These are phyloP conservation scores for Gymnoscopelus microlampas DNA, from an alignment of 2,797 vertebrate genomes.

Conservation along the genomic window DNA sequence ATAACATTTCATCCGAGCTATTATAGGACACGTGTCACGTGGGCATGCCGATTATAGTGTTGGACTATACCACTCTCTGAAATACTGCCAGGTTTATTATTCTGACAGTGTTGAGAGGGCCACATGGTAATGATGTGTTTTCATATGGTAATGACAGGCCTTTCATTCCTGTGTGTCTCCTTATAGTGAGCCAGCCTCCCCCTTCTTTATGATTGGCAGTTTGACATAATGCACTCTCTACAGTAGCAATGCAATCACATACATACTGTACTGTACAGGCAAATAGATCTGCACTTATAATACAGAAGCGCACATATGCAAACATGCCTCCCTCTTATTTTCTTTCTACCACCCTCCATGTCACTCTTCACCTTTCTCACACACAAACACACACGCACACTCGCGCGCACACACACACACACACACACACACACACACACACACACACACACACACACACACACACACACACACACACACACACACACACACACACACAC, in stretches of 20 bases:
- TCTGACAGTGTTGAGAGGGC: constrained; percentile 23
- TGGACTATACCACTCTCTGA: background rate
- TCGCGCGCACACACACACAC: background rate
- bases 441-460: too few species aligned
- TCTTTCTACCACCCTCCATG: background rate
- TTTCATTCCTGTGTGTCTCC: constrained; percentile 28
- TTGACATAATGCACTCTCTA: background rate
- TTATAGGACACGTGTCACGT: constrained; percentile 3
- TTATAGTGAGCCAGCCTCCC: background rate
- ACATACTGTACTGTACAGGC: background rate
- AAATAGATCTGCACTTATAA: background rate
- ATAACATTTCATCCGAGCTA: background rate
- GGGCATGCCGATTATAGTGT: background rate
- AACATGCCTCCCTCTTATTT: constrained; percentile 5
- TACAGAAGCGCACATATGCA: background rate
- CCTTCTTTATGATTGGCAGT: constrained; percentile 10
- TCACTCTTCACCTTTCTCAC: constrained; percentile 13
- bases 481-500: too few species aligned
- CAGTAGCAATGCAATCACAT: background rate
- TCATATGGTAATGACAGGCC: constrained; percentile 36
- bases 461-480: too few species aligned
- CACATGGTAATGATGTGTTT: constrained; percentile 48
- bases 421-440: background rate
- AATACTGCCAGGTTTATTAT: background rate
- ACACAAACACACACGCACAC: constrained; percentile 3